Evolutionary conservation across 2,113 vertebrate genomes (phyloP).

Genomic region (Elaphurus davidianus): DNA sequence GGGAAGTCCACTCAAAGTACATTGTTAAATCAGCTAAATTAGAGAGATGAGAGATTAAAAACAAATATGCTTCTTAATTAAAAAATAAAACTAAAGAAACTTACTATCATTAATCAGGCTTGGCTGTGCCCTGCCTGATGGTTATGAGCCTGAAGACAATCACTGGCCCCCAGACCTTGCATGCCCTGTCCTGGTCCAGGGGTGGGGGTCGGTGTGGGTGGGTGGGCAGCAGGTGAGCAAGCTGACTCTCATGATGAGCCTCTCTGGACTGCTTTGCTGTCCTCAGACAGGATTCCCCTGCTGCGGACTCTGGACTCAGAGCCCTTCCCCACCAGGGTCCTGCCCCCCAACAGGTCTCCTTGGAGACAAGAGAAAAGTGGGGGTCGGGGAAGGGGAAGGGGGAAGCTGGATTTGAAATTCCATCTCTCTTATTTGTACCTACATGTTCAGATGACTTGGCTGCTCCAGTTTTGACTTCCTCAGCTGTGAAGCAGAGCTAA

Average conservation of each 20-base stretch:
- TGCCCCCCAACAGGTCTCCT: not conserved
- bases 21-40: not conserved
- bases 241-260: not conserved
- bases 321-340: not conserved
- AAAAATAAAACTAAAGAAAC: not conserved
- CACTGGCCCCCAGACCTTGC: not conserved
- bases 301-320: not conserved
- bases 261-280: not conserved
- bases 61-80: not conserved
- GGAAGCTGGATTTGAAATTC: not conserved
- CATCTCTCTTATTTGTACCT: not conserved
- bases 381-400: fast-evolving
- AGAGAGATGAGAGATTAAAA: not conserved
- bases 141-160: not conserved
- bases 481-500: not conserved
- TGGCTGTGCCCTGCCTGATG: not conserved
- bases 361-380: not conserved
- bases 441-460: not conserved
- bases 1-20: not conserved
- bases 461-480: not conserved
- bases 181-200: not conserved
- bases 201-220: too few relatives aligned
- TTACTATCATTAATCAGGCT: not conserved
- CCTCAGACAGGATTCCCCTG: not conserved
- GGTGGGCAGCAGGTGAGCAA: not conserved